These are phyloP conservation scores for Vollenhovia emeryi DNA, from an alignment of 1,140 invertebrate species.

Conservation along the genomic window DNA sequence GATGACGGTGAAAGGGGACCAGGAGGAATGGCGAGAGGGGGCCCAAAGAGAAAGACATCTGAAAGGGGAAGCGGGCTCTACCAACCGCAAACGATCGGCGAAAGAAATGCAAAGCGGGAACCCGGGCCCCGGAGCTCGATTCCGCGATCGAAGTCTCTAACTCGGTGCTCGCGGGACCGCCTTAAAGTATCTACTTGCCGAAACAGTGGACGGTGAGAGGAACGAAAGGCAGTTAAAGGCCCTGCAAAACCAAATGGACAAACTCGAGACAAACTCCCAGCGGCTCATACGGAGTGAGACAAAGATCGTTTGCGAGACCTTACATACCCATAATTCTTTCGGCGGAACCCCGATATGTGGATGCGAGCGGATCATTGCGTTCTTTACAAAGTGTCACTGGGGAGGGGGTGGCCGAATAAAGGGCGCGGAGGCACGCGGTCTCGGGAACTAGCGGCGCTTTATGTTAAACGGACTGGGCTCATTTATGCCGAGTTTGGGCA, in stretches of 20 bases:
- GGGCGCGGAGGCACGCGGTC: not conserved
- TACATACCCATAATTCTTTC: conserved; percentile 72
- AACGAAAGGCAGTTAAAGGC: conserved; percentile 1
- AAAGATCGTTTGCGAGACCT: conserved; percentile 63
- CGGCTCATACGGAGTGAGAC: conserved; percentile 62
- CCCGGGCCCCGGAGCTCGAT: conserved; percentile 50
- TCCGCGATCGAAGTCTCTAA: conserved; percentile 68
- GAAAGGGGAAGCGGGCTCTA: conserved; percentile 76
- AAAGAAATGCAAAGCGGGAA: conserved; percentile 83
- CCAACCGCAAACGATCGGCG: conserved; percentile 71
- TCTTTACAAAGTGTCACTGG: conserved; percentile 67
- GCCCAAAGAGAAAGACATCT: conserved; percentile 76
- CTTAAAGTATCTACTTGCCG: conserved; percentile 80
- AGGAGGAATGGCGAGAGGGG: conserved; percentile 63
- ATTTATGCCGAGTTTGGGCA: conserved; percentile 34
- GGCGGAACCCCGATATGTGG: conserved; percentile 17
- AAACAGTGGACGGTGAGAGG: conserved; percentile 37
- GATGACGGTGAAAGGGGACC: conserved; percentile 60
- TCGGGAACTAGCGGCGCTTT: conserved; percentile 30
- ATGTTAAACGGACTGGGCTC: conserved; percentile 40
- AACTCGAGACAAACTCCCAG: conserved; percentile 73
- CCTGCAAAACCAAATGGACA: conserved; percentile 68
- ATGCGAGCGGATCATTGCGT: conserved; percentile 67
- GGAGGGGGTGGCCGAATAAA: conserved; percentile 50
- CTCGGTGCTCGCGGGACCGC: conserved; percentile 72